Conservation (phyloP, 1,140 invertebrate genomes). For the Ips typographus region DNA sequence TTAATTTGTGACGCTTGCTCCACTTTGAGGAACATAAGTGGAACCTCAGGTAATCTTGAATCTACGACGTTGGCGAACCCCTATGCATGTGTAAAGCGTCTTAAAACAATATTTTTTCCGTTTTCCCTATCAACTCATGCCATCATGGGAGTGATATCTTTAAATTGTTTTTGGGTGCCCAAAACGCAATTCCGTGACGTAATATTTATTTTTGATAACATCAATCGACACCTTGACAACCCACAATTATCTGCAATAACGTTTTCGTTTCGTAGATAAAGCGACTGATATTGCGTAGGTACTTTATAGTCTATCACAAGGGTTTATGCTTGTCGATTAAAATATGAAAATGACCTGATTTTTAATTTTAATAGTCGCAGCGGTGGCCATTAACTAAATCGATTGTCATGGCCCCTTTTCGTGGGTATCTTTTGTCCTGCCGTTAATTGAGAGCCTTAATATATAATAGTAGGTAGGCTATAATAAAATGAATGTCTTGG, state of each 20-base stretch:
- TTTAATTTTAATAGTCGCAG: conserved; percentile 5
- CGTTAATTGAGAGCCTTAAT: background rate
- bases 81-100: conserved; percentile 49
- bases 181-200: conserved; percentile 46
- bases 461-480: no score
- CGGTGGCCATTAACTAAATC: conserved; percentile 15
- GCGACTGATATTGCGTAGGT: conserved; percentile 38
- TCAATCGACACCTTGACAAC: conserved; percentile 55
- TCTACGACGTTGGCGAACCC: no score
- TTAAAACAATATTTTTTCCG: conserved; percentile 51
- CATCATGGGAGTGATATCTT: conserved; percentile 50
- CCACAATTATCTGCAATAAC: conserved; percentile 51
- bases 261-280: conserved; percentile 50
- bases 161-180: conserved; percentile 48
- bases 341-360: conserved; percentile 37
- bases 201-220: conserved; percentile 54
- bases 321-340: conserved; percentile 31
- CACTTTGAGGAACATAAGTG: conserved; percentile 11
- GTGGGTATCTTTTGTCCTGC: conserved; percentile 1
- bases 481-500: no score
- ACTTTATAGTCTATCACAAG: conserved; percentile 32
- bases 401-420: conserved; percentile 8
- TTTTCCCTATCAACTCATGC: conserved; percentile 49
- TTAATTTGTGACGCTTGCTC: conserved; percentile 33
- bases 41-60: conserved; percentile 7